These are phyloP conservation scores for Myathropa florea DNA, from an alignment of 2,888 invertebrate genomes.

Conservation along the genomic window DNA sequence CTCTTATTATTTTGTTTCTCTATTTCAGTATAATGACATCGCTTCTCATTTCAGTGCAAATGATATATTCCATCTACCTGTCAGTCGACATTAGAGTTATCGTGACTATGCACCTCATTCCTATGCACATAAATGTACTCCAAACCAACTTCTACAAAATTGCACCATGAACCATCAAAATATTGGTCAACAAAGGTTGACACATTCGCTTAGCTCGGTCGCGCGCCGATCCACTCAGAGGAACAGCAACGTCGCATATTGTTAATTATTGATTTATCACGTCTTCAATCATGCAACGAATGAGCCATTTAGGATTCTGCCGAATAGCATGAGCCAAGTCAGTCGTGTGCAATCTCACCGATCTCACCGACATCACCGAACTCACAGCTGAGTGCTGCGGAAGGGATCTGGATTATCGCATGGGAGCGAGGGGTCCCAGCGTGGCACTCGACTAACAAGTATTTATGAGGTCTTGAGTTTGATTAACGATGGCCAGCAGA, in stretches of 20 bases:
- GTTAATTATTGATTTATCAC: conserved; percentile 71
- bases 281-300: conserved; percentile 67
- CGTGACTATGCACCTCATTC: not conserved
- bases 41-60: too few relatives aligned
- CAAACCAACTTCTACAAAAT: conserved; percentile 6
- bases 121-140: not conserved
- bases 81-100: not conserved
- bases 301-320: conserved; percentile 60
- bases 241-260: conserved; percentile 55
- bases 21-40: too few relatives aligned
- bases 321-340: conserved; percentile 3
- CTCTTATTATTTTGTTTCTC: too few relatives aligned
- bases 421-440: conserved; percentile 52
- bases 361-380: not conserved
- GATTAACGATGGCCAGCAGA: conserved; percentile 64
- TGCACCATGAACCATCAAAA: conserved; percentile 43
- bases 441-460: conserved; percentile 67
- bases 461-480: conserved; percentile 66
- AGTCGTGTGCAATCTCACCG: not conserved
- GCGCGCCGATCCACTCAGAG: conserved; percentile 21
- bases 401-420: conserved; percentile 51
- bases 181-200: conserved; percentile 65
- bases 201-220: conserved; percentile 38
- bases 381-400: conserved; percentile 13
- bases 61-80: not conserved